Base-by-base conservation (phyloP, 2,797 vertebrate species). In the Sebastes iracundus region DNA sequence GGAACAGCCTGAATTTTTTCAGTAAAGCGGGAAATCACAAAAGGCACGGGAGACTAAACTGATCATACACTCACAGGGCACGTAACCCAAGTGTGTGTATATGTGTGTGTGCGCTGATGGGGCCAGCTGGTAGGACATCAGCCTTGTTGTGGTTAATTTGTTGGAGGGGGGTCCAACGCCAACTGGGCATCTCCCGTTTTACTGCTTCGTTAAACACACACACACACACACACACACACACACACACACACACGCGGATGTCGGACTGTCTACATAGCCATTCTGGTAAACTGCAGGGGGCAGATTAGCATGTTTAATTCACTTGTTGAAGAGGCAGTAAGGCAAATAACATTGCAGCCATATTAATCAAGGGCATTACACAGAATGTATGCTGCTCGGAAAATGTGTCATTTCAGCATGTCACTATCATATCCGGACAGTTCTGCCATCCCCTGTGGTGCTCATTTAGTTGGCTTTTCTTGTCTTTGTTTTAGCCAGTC, bases 221-320 rank as follows among this genome's bases (percentile, higher is more conserved):
- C 38, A 65, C 38, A 72, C 61, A 80, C 33, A 63, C 30, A 85
- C 77, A 72, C 61, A 80, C 33, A 64, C 35, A 63, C 35, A 9
- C 32, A 32, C 32, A 38, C 35, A 78, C 49, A 35, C 42, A 67
- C 62, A 62, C 61, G 58, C 22, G 5, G 46, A 68, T 77, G 79
- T 66, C 42, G 25, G 42, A 78, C 77, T 81, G 71, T 83, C 82
- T 80, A 79, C 87, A 74, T 25, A 72, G 72, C 80, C 77, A 76
- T 88, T 81, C 72, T 84, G 80, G 30, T 82, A 81, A 90, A 89
- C 83, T 83, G 84, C 84, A 79, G 67, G 71, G 80, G 82, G 75
- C 79, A 90, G 82, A 94, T 95, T 90, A 87, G 69, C 79, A 82
- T 84, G 86, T 90, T 90, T 88, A 85, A 89, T 87, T 90, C 80